phyloP scores from a whole-genome alignment of 2,113 vertebrate genomes.

The Cyphomyrus plagiostoma region DNA sequence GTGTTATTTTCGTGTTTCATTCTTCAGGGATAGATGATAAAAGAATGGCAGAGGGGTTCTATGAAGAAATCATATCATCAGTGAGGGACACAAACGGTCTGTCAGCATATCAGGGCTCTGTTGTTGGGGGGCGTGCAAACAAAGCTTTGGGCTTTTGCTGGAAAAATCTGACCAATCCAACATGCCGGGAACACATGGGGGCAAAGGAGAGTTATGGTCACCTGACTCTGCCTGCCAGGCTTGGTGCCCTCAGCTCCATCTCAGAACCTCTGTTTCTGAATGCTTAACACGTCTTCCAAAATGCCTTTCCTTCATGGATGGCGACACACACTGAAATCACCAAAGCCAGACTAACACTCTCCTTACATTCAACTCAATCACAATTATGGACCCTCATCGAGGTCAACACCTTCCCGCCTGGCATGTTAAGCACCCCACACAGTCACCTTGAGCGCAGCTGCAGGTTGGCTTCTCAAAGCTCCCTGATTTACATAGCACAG shows the following conservation, averaged over 20 bases:
- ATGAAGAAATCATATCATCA: neutral
- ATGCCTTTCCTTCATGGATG: neutral
- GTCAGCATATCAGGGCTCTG: neutral
- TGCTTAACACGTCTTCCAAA: neutral
- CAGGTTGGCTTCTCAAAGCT: neutral
- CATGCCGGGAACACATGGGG: neutral
- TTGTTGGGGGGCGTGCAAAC: neutral
- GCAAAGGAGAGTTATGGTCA: neutral
- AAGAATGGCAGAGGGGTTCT: neutral
- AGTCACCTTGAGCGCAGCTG: neutral
- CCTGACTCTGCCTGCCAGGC: neutral
- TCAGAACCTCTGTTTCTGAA: neutral
- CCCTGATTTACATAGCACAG: neutral
- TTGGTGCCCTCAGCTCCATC: neutral
- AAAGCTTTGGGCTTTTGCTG: neutral
- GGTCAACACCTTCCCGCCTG: neutral
- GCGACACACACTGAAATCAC: neutral
- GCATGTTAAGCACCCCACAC: neutral
- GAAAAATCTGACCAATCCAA: neutral
- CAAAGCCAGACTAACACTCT: neutral
- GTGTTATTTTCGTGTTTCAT: neutral
- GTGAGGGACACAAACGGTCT: neutral
- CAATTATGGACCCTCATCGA: neutral
- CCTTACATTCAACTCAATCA: neutral
- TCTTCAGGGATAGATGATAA: neutral